Evolutionary conservation across 2,113 vertebrate species (phyloP), one percentile per base, ranked within the genome.

Genomic region (Sialia sialis): DNA sequence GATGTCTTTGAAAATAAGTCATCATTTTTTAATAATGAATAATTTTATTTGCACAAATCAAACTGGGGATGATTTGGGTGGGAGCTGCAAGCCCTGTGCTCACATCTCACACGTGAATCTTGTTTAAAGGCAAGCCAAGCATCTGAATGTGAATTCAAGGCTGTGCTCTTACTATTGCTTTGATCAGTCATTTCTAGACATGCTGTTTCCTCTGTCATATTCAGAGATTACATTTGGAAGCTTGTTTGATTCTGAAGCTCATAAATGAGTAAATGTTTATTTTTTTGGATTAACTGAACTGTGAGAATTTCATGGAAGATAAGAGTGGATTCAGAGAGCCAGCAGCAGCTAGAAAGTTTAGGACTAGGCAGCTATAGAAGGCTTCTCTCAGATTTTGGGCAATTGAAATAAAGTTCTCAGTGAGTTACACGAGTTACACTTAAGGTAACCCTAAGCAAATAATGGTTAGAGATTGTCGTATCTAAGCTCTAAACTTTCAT

Each of bases 211-310:
- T 86, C 72, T 69, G 55, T 58, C 44, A 36, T 22, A 13, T 77
- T 92, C 72, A 8, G 66, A 36, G 32, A 68, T 70, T 79, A 63
- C 74, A 36, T 86, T 69, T 68, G 59, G 38, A 77, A 73, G 69
- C 59, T 66, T 59, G 51, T 75, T 91, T 80, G 59, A 73, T 88
- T 93, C 70, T 84, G 49, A 90, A 67, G 55, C 39, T 64, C 41
- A 67, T 89, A 92, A 94, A 94, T 90, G 85, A 79, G 79, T 95
- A 93, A 94, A 95, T 79, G 34, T 91, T 97, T 96, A 13, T 90
- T 86, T 90, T 95, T 95, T 90, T 90, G 90, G 58, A 64, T 69
- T 87, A 91, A 94, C 64, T 69, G 54, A 91, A 88, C 54, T 62
- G 59, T 17, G 43, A 86, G 75, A 72, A 62, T 92, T 87, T 92